Base-by-base conservation (phyloP, 2,888 invertebrate genomes). In the Tanaodytes sp. region DNA sequence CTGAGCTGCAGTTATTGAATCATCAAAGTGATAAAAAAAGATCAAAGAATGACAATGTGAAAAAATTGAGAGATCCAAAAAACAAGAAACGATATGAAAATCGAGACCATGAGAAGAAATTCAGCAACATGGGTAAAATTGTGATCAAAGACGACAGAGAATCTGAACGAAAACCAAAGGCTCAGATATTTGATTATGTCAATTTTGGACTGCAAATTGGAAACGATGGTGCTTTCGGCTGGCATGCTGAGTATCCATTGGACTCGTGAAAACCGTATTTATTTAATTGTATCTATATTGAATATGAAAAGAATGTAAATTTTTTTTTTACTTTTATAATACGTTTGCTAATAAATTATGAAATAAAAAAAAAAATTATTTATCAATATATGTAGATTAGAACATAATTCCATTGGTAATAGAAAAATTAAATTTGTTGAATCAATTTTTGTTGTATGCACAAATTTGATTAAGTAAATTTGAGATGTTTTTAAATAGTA, bases 191-290 rank as follows among this genome's bases (percentile, higher is more conserved):
- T 27, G 62, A 68, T 40, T 68, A 37, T 39, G 69, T 61, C 2
- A 45, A 55, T 57, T 70, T 65, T 36, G 70, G 70, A 27, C 30
- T 61, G 16, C 64, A 70, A 5, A 70, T 70, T 19, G 70, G 70
- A 61, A 43, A 14, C 14, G 40, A 61, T 42, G 70, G 70, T 36
- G 70, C 64, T 15, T 70, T 64, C 42, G 46, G 70, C 16, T 70
- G 70, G 70, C 64, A 64, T 43, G 70, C 57, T 6, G 65, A 70
- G 51, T 70, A 61, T 42, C 64, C 70, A 12, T 23, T 51, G 39
- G 36, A 61, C 15, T 48, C 40, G n/a, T n/a, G n/a, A n/a, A n/a
- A n/a, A n/a, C n/a, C n/a, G n/a, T n/a, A n/a, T n/a, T 1, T 51
- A 36, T 11, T 11, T n/a, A 5, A n/a, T 36, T 12, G 8, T 27